Conservation (phyloP, 2,888 invertebrate species). For the Tethea ocularis region DNA sequence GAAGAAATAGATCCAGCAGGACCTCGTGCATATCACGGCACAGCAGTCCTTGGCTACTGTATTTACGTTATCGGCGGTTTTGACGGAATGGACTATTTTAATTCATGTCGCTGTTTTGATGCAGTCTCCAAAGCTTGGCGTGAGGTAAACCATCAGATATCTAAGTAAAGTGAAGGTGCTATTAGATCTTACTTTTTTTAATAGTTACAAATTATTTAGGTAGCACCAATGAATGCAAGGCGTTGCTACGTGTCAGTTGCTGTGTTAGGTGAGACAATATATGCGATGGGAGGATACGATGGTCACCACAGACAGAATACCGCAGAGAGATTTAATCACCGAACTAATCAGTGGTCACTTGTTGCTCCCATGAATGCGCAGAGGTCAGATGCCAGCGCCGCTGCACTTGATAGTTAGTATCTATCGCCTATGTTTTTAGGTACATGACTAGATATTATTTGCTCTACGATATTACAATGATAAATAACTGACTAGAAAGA, state of each 20-base stretch:
- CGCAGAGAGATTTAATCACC: conserved; percentile 92
- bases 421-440: neutral
- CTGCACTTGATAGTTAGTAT: conserved; percentile 88
- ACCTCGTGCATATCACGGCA: conserved; percentile 96
- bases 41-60: conserved; percentile 91
- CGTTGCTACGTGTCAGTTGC: conserved; percentile 95
- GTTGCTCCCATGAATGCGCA: conserved; percentile 95
- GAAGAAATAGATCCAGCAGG: conserved; percentile 92
- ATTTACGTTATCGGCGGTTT: conserved; percentile 97
- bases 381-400: conserved; percentile 95
- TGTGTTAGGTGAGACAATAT: conserved; percentile 89
- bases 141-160: conserved; percentile 83
- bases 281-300: conserved; percentile 95
- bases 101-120: conserved; percentile 94
- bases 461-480: too few species aligned
- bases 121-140: conserved; percentile 93
- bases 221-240: conserved; percentile 94
- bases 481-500: too few species aligned
- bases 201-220: conserved; percentile 49
- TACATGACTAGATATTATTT: too few species aligned
- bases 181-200: neutral
- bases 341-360: conserved; percentile 94
- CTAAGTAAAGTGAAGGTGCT: neutral
- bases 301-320: conserved; percentile 94
- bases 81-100: conserved; percentile 94